Conservation (phyloP, 2,797 vertebrate genomes). For the Carapus acus region DNA sequence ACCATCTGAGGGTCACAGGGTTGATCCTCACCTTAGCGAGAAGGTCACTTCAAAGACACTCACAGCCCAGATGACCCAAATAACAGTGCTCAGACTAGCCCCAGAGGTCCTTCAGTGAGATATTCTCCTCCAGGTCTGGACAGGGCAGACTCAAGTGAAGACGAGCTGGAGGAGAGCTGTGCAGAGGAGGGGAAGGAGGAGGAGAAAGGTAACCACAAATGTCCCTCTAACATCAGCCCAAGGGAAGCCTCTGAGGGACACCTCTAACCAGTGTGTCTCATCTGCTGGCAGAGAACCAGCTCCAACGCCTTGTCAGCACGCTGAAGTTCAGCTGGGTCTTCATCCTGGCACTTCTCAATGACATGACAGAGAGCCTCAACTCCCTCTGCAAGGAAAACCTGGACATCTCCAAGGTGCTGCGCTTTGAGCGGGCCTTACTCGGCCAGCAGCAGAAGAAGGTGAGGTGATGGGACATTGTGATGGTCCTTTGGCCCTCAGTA, state of each 20-base stretch:
- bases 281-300: conserved; percentile 58
- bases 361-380: conserved; percentile 60
- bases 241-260: too few species aligned
- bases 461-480: background rate
- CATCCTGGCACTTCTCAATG: conserved; percentile 64
- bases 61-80: too few species aligned
- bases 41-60: too few species aligned
- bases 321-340: conserved; percentile 66
- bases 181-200: conserved; percentile 50
- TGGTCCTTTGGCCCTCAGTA: too few species aligned
- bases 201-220: conserved; percentile 56
- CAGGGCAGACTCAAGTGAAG: conserved; percentile 65
- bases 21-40: too few species aligned
- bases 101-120: conserved; percentile 1
- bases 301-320: conserved; percentile 54
- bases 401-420: conserved; percentile 67
- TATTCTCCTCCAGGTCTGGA: conserved; percentile 57
- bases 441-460: conserved; percentile 72
- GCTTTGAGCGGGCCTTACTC: conserved; percentile 62
- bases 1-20: too few species aligned
- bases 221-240: too few species aligned
- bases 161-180: conserved; percentile 62
- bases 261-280: too few species aligned
- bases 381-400: conserved; percentile 66
- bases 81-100: too few species aligned